Evolutionary conservation across 2,888 invertebrate genomes (phyloP).

Genomic region (Monopis laevigella): DNA sequence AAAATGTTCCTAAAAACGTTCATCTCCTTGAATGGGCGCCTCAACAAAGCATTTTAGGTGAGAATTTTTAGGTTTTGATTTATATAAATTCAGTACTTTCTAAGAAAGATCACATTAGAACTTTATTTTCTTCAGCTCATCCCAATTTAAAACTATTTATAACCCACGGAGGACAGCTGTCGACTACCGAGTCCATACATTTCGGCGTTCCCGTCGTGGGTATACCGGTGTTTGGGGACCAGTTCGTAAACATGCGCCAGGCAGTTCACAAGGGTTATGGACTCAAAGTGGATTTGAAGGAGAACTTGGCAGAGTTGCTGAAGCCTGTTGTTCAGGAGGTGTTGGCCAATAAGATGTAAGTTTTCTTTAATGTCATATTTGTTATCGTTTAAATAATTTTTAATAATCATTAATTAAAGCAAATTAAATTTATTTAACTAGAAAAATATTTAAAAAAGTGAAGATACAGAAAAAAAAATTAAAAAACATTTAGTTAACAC

Average conservation of each 20-base stretch:
- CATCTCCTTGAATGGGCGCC: conserved; percentile 44
- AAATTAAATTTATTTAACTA: no score
- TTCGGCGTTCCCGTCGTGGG: conserved; percentile 45
- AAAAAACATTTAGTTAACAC: no score
- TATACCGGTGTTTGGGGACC: conserved; percentile 39
- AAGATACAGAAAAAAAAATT: no score
- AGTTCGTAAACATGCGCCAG: conserved; percentile 36
- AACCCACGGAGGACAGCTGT: conserved; percentile 46
- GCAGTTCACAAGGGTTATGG: conserved; percentile 37
- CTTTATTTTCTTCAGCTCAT: no score
- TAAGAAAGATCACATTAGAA: no score
- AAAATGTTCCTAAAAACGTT: conserved; percentile 35
- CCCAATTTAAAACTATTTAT: conserved; percentile 40
- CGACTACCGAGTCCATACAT: conserved; percentile 42
- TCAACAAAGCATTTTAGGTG: conserved; percentile 43
- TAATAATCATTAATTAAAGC: no score
- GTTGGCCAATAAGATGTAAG: conserved; percentile 35
- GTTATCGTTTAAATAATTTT: no score
- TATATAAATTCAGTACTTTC: no score
- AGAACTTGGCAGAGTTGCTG: conserved; percentile 29
- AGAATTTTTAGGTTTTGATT: conserved; percentile 14
- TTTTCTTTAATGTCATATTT: no score
- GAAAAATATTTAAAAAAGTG: no score
- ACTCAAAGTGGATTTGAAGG: conserved; percentile 26
- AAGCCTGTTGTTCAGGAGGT: conserved; percentile 34